These are phyloP conservation scores for Pungitius pungitius DNA, from an alignment of 2,113 vertebrate genomes.

Conservation along the genomic window DNA sequence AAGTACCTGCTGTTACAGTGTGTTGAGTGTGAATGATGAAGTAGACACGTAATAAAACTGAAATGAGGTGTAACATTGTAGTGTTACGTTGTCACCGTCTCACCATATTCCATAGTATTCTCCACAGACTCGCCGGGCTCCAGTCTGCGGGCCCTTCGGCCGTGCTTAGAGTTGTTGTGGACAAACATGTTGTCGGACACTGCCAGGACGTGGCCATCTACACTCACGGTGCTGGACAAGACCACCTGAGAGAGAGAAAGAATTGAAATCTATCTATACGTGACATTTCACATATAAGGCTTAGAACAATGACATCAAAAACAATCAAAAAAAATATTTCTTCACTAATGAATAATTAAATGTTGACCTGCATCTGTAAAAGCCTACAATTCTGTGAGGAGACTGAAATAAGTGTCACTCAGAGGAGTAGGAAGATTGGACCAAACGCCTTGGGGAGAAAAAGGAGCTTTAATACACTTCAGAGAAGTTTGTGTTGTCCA, in stretches of 20 bases:
- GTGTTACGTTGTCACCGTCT: neutral
- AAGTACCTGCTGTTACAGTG: conserved; percentile 29
- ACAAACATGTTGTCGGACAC: conserved; percentile 99
- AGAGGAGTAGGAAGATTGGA: too few relatives aligned
- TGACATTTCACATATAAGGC: too few relatives aligned
- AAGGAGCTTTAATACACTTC: too few relatives aligned
- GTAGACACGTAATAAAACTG: conserved; percentile 13
- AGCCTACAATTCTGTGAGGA: too few relatives aligned
- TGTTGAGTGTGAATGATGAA: conserved; percentile 34
- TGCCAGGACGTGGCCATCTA: conserved; percentile 95
- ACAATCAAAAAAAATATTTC: too few relatives aligned
- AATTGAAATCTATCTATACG: too few relatives aligned
- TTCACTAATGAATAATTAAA: too few relatives aligned
- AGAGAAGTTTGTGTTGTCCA: too few relatives aligned
- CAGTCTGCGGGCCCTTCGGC: conserved; percentile 89
- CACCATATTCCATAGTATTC: conserved; percentile 70
- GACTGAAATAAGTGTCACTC: too few relatives aligned
- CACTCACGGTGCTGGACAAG: conserved; percentile 95
- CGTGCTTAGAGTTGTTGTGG: conserved; percentile 99
- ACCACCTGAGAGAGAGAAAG: conserved; percentile 85
- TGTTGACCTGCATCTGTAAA: too few relatives aligned
- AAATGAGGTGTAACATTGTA: conserved; percentile 20
- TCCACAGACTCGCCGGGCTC: conserved; percentile 92
- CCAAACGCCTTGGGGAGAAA: too few relatives aligned
- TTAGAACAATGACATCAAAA: too few relatives aligned